A percentile compares a stretch with the other conserved stretches of the same genome.
Evolutionary conservation across 2,797 vertebrate species (phyloP).

Genomic region (Coilia nasus): DNA sequence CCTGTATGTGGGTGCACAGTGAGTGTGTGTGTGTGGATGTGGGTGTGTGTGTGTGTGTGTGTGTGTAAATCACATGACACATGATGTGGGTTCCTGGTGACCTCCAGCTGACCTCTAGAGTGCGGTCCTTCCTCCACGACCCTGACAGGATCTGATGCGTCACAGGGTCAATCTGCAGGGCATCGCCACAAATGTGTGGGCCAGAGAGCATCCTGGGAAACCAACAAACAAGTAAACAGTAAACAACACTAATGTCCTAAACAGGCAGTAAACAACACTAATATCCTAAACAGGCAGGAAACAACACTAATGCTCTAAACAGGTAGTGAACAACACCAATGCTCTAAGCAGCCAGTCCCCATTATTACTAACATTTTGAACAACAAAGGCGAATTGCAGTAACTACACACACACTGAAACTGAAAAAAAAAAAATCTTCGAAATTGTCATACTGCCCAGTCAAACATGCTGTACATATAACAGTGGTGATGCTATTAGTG

Average conservation of each 20-base stretch:
- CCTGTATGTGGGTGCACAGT: background rate
- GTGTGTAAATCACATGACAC: background rate
- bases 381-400: no score
- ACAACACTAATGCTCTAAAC: background rate
- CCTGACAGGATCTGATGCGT: constrained; percentile 63
- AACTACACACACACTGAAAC: no score
- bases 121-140: constrained; percentile 65
- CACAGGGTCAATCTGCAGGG: constrained; percentile 58
- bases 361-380: no score
- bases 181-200: constrained; percentile 69
- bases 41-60: background rate
- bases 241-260: background rate
- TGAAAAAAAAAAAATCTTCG: no score
- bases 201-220: constrained; percentile 58
- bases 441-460: no score
- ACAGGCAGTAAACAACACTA: no score
- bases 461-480: no score
- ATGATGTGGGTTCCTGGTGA: background rate
- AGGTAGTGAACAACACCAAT: no score
- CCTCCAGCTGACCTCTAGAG: constrained; percentile 59
- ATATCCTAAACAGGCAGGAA: background rate
- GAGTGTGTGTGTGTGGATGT: background rate
- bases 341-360: no score
- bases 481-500: no score
- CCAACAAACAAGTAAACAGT: no score